Percentiles rank a stretch among this genome's conserved stretches.
phyloP scores from a whole-genome alignment of 2,113 vertebrate genomes.

The Galbula dea region DNA sequence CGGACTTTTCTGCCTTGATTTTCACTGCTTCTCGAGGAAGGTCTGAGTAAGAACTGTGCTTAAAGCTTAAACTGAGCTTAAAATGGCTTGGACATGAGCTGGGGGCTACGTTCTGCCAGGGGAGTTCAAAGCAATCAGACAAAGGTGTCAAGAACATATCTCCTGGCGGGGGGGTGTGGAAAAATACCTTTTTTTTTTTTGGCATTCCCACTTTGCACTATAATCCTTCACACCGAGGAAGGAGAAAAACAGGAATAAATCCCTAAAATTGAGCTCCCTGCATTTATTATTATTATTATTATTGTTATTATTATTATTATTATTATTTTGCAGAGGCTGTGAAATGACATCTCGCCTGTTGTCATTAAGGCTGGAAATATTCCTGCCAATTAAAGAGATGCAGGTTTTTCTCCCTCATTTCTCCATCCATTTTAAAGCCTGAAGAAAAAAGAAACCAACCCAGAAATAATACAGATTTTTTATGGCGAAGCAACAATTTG shows the following conservation, averaged over 20 bases:
- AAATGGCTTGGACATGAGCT: background rate
- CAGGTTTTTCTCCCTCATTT: background rate
- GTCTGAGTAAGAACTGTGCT: too few species aligned
- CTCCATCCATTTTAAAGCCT: background rate
- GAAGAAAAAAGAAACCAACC: conserved; percentile 33
- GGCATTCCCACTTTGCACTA: background rate
- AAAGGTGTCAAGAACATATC: background rate
- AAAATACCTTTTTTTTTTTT: background rate
- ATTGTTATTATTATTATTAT: background rate
- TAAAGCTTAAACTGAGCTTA: background rate
- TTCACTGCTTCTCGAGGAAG: background rate
- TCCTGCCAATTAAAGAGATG: background rate
- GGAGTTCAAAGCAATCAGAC: background rate
- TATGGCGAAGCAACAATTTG: conserved; percentile 61
- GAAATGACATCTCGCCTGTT: background rate
- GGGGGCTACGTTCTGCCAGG: background rate
- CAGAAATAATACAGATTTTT: conserved; percentile 49
- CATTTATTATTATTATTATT: background rate
- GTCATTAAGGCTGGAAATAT: background rate
- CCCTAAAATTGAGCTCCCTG: background rate
- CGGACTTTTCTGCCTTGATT: background rate
- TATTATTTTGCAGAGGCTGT: background rate
- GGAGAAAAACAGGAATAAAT: background rate
- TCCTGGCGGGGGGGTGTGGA: too few species aligned
- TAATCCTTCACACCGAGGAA: background rate